Percentiles rank a stretch among this genome's conserved stretches.
phyloP scores from a whole-genome alignment of 2,888 invertebrate species.

The Lithosia quadra region DNA sequence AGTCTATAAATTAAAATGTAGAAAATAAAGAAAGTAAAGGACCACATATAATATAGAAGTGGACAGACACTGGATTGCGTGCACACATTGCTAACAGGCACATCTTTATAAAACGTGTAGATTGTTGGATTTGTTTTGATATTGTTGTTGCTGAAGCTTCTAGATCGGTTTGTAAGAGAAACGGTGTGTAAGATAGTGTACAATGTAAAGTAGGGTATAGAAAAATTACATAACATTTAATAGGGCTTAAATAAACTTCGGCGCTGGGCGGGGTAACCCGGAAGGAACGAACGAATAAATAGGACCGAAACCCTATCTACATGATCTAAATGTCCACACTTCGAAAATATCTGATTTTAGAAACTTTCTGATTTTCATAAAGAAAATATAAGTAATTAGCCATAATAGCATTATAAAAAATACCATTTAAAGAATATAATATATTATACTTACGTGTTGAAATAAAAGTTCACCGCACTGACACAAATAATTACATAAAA shows the following conservation, averaged over 20 bases:
- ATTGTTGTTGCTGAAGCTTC: slow-evolving; percentile 70
- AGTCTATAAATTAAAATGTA: slow-evolving; percentile 70
- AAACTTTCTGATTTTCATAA: background rate
- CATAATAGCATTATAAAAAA: slow-evolving; percentile 27
- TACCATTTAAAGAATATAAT: slow-evolving; percentile 28
- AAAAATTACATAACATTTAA: slow-evolving; percentile 64
- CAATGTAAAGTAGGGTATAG: slow-evolving; percentile 74
- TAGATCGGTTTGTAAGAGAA: slow-evolving; percentile 55
- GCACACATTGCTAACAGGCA: slow-evolving; percentile 85
- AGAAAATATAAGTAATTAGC: background rate
- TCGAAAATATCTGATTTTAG: slow-evolving; percentile 61
- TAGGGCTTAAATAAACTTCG: slow-evolving; percentile 76
- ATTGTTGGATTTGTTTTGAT: slow-evolving; percentile 63
- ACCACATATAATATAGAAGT: slow-evolving; percentile 86
- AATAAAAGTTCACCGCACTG: slow-evolving; percentile 18
- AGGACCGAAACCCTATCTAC: slow-evolving; percentile 75
- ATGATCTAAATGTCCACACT: slow-evolving; percentile 77
- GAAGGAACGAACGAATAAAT: slow-evolving; percentile 65
- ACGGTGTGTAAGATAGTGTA: slow-evolving; percentile 73
- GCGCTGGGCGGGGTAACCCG: slow-evolving; percentile 85
- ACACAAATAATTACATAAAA: slow-evolving; percentile 11
- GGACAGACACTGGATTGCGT: slow-evolving; percentile 83
- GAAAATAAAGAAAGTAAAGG: slow-evolving; percentile 74
- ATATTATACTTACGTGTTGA: background rate
- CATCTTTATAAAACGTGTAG: slow-evolving; percentile 71